Base-by-base conservation (phyloP, 2,888 invertebrate species). In the Nematopogon swammerdamellus region DNA sequence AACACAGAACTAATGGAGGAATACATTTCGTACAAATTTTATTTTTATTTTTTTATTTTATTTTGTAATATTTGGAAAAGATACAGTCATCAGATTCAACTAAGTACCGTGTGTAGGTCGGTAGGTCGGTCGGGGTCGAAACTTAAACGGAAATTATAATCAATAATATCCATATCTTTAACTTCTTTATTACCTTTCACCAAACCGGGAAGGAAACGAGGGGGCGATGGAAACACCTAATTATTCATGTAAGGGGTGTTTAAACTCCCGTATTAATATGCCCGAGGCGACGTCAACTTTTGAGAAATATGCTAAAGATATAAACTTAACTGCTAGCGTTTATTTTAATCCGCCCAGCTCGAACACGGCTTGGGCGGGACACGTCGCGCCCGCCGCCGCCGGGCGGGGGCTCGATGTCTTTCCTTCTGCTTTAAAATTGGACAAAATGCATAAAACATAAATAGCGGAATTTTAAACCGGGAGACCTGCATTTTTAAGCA, bases 171-270 rank as follows among this genome's bases (percentile, higher is more conserved):
- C n/a, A n/a, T n/a, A n/a, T n/a, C n/a, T n/a, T n/a, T n/a, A n/a
- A n/a, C n/a, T n/a, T n/a, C n/a, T n/a, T n/a, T n/a, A n/a, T n/a
- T n/a, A n/a, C n/a, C n/a, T n/a, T n/a, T n/a, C n/a, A n/a, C n/a
- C n/a, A n/a, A n/a, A n/a, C 25, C 8, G 25, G 25, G 25, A 25
- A 25, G 79, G 77, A 77, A 76, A 73, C 68, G 62, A 54, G 61
- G 58, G 56, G 64, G 64, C 70, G 70, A 70, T 58, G 64, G 64
- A 70, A 73, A 74, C 73, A 75, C 69, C 73, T 76, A 77, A 77
- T 79, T 77, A 77, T 77, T 79, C 77, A 76, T 72, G 76, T 77
- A 70, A 66, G 72, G 76, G 76, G 70, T 70, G 75, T 70, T 69
- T 72, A 72, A 70, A 66, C 68, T 66, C 61, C 65, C 66, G 71